These are phyloP conservation scores for Sphaerophoria rueppellii DNA, from an alignment of 2,888 invertebrate species.

Conservation along the genomic window DNA sequence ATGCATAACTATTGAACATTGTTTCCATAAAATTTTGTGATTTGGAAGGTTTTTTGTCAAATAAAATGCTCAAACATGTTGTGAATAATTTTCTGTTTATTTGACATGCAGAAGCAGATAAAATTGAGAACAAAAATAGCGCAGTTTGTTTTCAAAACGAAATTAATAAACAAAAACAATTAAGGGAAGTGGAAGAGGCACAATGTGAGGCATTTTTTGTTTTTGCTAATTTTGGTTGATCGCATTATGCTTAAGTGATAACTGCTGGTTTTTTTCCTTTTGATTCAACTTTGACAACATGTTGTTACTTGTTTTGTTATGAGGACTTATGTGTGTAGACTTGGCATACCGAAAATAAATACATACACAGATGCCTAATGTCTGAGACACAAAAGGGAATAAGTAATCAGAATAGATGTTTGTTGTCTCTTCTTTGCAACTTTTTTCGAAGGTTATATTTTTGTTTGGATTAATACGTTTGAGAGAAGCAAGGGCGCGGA, in stretches of 20 bases:
- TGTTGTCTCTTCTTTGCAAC: not conserved
- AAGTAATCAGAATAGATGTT: not conserved
- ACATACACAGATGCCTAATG: not conserved
- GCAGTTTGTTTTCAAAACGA: slow-evolving; percentile 60
- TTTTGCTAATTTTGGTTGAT: not conserved
- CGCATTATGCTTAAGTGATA: not conserved
- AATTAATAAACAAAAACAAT: not conserved
- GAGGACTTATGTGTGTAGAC: not conserved
- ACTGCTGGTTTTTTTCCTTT: not conserved
- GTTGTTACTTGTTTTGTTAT: slow-evolving; percentile 20
- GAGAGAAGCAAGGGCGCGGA: too few species aligned
- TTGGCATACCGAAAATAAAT: not conserved
- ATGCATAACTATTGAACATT: too few species aligned
- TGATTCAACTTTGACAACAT: slow-evolving; percentile 18
- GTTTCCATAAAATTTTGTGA: not conserved
- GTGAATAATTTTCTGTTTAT: slow-evolving; percentile 55
- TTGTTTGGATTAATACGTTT: too few species aligned
- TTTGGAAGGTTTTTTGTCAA: not conserved
- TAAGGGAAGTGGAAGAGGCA: not conserved
- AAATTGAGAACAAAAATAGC: not conserved
- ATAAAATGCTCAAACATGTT: slow-evolving; percentile 5
- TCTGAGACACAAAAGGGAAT: not conserved
- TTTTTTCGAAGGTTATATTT: too few species aligned
- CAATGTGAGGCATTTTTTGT: not conserved
- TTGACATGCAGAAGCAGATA: slow-evolving; percentile 56